These are phyloP conservation scores for Corynorhinus townsendii DNA, from an alignment of 2,113 vertebrate species.

Conservation along the genomic window DNA sequence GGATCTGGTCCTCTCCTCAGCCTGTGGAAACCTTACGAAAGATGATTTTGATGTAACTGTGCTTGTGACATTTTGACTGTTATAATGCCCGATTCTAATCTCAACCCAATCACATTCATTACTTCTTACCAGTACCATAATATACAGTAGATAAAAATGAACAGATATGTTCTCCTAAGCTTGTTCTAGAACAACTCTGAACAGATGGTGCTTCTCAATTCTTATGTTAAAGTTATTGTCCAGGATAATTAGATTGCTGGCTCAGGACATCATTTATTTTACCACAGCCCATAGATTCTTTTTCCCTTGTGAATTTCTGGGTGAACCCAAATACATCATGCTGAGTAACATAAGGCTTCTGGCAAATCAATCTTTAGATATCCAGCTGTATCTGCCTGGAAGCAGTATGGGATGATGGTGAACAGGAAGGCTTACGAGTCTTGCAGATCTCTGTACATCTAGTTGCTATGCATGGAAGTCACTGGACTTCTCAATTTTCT, in stretches of 20 bases:
- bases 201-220: not conserved
- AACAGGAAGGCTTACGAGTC: not conserved
- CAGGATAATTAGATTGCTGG: not conserved
- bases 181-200: conserved; percentile 4
- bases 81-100: not conserved
- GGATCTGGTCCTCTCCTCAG: not conserved
- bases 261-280: not conserved
- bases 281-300: not conserved
- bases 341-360: not conserved
- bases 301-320: not conserved
- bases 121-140: not conserved
- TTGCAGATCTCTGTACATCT: not conserved
- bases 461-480: not conserved
- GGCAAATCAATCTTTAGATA: not conserved
- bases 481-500: not conserved
- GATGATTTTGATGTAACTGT: not conserved
- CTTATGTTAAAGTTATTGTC: not conserved
- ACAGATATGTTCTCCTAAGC: not conserved
- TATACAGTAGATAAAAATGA: not conserved
- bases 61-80: not conserved
- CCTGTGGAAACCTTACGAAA: not conserved
- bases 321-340: not conserved
- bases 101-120: not conserved
- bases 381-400: not conserved
- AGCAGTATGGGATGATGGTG: not conserved